phyloP scores from a whole-genome alignment of 2,113 vertebrate species.

The Catagonus wagneri region DNA sequence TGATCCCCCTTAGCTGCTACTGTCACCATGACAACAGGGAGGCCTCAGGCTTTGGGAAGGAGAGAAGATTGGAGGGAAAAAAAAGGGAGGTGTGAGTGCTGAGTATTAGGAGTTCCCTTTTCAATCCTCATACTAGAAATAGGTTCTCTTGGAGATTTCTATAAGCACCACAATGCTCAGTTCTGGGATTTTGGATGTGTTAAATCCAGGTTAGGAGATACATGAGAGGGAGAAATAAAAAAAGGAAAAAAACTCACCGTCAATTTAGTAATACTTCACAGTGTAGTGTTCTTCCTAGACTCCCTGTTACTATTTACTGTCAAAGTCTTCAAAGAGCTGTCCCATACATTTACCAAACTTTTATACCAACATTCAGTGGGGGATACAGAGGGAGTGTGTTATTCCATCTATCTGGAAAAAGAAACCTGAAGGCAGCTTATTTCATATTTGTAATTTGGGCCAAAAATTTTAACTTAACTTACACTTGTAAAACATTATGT shows the following conservation, averaged over 20 bases:
- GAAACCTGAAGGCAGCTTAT: neutral
- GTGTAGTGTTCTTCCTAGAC: neutral
- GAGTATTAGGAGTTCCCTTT: neutral
- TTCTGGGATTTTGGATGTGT: neutral
- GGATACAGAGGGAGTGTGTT: neutral
- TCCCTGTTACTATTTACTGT: neutral
- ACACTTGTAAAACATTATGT: neutral
- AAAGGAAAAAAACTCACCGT: neutral
- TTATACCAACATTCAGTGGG: neutral
- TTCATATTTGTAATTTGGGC: neutral
- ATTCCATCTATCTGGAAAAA: neutral
- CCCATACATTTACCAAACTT: neutral
- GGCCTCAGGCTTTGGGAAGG: neutral
- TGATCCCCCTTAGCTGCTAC: neutral
- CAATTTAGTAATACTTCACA: neutral
- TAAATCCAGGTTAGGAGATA: neutral
- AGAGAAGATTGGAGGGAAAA: neutral
- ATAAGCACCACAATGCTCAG: neutral
- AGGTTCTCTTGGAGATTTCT: neutral
- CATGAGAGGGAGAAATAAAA: too few species aligned
- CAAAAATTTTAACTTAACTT: neutral
- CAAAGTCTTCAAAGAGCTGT: neutral
- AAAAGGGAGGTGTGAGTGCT: fast-evolving
- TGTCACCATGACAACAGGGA: neutral
- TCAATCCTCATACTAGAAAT: neutral